Evolutionary conservation across 1,140 invertebrate genomes (phyloP), one percentile per base, ranked within the genome.

Genomic region (Aphaenogaster floridana): DNA sequence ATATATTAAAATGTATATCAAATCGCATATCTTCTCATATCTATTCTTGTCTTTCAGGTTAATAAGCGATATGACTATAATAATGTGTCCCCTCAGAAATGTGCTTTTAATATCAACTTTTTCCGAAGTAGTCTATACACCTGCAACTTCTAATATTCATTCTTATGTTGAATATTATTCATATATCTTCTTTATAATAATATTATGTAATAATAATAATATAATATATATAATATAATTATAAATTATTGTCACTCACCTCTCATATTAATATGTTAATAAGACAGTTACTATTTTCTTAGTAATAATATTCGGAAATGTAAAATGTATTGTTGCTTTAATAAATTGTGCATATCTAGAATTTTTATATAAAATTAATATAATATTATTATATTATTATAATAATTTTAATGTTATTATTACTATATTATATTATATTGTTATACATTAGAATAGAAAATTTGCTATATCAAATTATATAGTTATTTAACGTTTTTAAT

Each of bases 31-130:
- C 0, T 45, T 81, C 6, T 15, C n/a, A 15, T 59, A 28, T 7
- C 28, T 21, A 1, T 54, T 48, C 17, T 71, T 45, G 11, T 48
- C 17, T 36, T 4, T n/a, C 4, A 34, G n/a, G 21, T 6, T 57
- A 80, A 66, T 42, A 66, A 80, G 34, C 34, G 48, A 81, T 54
- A 21, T 15, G 21, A 63, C 21, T 59, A 28, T 57, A 45, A 68
- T 50, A 68, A 63, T 34, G 21, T 15, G n/a, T 11, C 36, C 13
- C 9, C 13, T 3, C 15, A 63, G 17, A 39, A 57, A 80, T 50
- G 3, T 28, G 3, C 13, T 2, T 7, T 69, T 57, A 71, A 68
- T 57, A 57, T 50, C 15, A 17, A 13, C 7, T 71, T 45, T 45
- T 2, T 13, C 17, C 7, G 8, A 42, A 0, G 8, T 36, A 36